Conservation (phyloP, 1,140 invertebrate species). For the Cotesia chilonis region DNA sequence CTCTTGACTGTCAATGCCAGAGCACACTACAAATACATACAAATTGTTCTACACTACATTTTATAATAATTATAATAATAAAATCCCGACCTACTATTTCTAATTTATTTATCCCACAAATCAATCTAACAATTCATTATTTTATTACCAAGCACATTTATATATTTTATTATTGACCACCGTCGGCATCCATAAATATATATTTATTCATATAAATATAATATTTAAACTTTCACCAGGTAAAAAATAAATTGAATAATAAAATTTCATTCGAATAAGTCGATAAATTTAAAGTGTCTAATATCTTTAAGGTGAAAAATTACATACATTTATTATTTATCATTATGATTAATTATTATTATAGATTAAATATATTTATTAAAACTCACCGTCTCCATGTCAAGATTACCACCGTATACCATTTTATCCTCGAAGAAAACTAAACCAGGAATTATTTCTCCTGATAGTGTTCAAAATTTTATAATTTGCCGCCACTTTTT, state of each 20-base stretch:
- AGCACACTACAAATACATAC: neutral
- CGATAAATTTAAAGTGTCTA: no score
- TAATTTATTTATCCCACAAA: constrained; percentile 12
- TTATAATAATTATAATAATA: neutral
- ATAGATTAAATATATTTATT: constrained; percentile 21
- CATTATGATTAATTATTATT: constrained; percentile 1
- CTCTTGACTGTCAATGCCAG: constrained; percentile 34
- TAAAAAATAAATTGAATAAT: constrained; percentile 1
- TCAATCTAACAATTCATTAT: constrained; percentile 11
- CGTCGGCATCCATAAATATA: neutral
- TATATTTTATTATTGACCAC: neutral
- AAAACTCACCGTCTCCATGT: constrained; percentile 61
- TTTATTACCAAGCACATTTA: constrained; percentile 18
- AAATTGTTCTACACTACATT: neutral
- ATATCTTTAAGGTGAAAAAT: neutral
- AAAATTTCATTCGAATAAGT: neutral
- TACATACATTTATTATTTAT: neutral
- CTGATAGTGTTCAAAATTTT: neutral
- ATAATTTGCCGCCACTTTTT: neutral
- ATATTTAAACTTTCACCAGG: constrained; percentile 9
- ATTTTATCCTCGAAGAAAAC: constrained; percentile 42
- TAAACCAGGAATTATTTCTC: neutral
- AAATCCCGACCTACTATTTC: constrained; percentile 18
- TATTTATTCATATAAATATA: neutral
- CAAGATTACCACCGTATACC: constrained; percentile 57